Percentiles rank a stretch among this genome's conserved stretches.
Conservation (phyloP, 1,140 invertebrate genomes). For the Frieseomelitta varia region DNA sequence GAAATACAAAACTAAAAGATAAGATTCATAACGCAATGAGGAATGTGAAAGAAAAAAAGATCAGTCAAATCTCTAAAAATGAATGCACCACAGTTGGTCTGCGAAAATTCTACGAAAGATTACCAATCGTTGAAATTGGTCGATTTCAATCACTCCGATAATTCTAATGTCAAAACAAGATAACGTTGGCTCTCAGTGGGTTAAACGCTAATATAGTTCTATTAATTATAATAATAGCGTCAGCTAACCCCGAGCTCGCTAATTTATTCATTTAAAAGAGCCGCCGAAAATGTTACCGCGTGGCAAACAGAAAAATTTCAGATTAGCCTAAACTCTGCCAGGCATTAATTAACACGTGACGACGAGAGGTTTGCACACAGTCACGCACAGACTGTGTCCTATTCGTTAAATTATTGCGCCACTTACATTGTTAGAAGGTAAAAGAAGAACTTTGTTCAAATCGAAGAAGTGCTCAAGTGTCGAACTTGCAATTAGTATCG, state of each 20-base stretch:
- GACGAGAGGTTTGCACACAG: not conserved
- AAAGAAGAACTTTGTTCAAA: not conserved
- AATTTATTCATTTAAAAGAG: conserved; percentile 4
- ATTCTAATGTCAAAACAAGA: too few species aligned
- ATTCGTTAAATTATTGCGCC: conserved; percentile 11
- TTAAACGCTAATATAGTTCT: not conserved
- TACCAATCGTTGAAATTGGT: not conserved
- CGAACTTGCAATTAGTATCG: not conserved
- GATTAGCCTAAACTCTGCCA: not conserved
- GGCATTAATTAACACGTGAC: not conserved
- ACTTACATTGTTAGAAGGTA: not conserved
- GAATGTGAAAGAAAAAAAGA: too few species aligned
- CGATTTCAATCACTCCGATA: too few species aligned
- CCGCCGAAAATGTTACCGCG: not conserved
- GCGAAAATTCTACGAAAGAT: not conserved
- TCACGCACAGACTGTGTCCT: not conserved
- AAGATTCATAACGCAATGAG: too few species aligned
- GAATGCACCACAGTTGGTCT: too few species aligned
- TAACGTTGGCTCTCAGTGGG: too few species aligned
- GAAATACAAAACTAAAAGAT: too few species aligned
- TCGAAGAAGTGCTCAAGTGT: conserved; percentile 10
- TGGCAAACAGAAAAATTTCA: not conserved
- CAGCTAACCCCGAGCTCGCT: not conserved
- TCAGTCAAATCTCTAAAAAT: not conserved
- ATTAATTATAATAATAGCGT: not conserved